Percentiles rank a stretch among this genome's conserved stretches.
Evolutionary conservation across 2,888 invertebrate species (phyloP).

Genomic region (Dioctria rufipes): DNA sequence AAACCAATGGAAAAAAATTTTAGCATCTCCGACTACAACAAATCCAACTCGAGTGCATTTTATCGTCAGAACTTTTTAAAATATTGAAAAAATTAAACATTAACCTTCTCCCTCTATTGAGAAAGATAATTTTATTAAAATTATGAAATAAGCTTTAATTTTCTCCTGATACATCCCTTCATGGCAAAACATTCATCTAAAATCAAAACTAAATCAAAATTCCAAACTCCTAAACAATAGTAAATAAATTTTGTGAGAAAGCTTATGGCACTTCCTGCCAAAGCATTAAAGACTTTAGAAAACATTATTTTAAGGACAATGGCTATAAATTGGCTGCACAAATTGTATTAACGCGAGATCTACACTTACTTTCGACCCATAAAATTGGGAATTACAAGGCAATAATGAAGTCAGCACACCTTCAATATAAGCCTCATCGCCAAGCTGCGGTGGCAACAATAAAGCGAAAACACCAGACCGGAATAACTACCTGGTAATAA

Average conservation of each 20-base stretch:
- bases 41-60: too few relatives aligned
- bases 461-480: slow-evolving; percentile 28
- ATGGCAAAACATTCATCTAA: too few relatives aligned
- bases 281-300: not conserved
- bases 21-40: too few relatives aligned
- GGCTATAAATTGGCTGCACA: not conserved
- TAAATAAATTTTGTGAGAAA: not conserved
- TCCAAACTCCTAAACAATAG: too few relatives aligned
- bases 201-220: too few relatives aligned
- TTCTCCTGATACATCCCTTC: too few relatives aligned
- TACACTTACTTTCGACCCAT: not conserved
- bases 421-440: slow-evolving; percentile 4
- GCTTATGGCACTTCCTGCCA: not conserved
- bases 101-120: too few relatives aligned
- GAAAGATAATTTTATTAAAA: too few relatives aligned
- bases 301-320: not conserved
- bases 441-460: slow-evolving; percentile 1
- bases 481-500: slow-evolving; percentile 32
- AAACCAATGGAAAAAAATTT: too few relatives aligned
- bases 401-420: slow-evolving; percentile 21
- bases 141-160: too few relatives aligned
- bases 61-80: too few relatives aligned
- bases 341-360: not conserved
- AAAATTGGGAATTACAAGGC: slow-evolving; percentile 4
- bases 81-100: too few relatives aligned